Evolutionary conservation across 2,888 invertebrate species (phyloP).

Genomic region (Thecophora atra): DNA sequence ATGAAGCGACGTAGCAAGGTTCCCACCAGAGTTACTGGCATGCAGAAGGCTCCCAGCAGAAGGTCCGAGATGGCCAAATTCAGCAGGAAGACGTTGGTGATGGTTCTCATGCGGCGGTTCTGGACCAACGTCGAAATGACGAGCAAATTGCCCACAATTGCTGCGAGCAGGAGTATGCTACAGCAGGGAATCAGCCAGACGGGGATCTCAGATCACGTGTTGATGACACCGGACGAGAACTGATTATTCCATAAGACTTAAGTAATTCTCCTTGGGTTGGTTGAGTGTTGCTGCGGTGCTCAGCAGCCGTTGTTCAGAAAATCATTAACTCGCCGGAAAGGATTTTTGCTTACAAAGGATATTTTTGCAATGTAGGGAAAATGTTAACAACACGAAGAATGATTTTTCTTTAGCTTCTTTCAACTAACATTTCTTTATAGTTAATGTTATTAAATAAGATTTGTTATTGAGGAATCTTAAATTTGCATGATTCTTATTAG

Average conservation of each 20-base stretch:
- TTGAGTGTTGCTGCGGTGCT: too few species aligned
- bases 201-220: conserved; percentile 48
- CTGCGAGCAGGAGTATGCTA: conserved; percentile 72
- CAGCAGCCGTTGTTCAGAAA: not conserved
- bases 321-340: conserved; percentile 3
- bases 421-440: too few species aligned
- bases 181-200: conserved; percentile 51
- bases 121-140: conserved; percentile 79
- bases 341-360: conserved; percentile 7
- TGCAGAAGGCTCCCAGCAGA: conserved; percentile 75
- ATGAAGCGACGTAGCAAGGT: conserved; percentile 74
- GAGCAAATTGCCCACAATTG: conserved; percentile 79
- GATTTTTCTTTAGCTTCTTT: too few species aligned
- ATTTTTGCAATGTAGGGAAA: too few species aligned
- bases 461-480: too few species aligned
- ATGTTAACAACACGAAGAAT: too few species aligned
- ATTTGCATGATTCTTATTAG: too few species aligned
- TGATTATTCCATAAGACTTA: conserved; percentile 29
- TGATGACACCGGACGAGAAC: conserved; percentile 30
- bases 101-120: conserved; percentile 79
- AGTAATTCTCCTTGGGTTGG: conserved; percentile 30
- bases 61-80: conserved; percentile 78
- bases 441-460: too few species aligned
- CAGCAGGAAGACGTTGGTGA: conserved; percentile 78
- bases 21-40: conserved; percentile 78